Evolutionary conservation across 2,113 vertebrate species (phyloP).

Genomic region (Ptyas mucosa): DNA sequence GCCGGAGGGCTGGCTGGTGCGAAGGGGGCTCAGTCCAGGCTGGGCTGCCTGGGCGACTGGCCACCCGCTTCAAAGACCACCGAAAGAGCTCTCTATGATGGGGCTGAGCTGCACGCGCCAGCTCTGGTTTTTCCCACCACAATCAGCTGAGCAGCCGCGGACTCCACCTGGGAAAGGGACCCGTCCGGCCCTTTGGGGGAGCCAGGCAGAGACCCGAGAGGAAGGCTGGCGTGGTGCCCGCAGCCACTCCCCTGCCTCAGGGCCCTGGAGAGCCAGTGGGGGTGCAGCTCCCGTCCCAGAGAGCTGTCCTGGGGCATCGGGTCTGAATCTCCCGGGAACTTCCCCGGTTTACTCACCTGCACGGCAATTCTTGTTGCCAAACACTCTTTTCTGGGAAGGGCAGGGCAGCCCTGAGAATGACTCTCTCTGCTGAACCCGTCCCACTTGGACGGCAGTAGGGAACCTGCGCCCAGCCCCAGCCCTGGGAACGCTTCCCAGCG

Average conservation of each 20-base stretch:
- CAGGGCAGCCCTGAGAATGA: background rate
- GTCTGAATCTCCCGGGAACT: background rate
- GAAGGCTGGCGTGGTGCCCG: background rate
- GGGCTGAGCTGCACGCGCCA: background rate
- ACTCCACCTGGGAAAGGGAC: background rate
- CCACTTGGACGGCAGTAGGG: background rate
- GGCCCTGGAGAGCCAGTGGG: background rate
- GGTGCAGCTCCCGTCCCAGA: background rate
- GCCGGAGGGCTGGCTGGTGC: background rate
- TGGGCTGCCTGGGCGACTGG: background rate
- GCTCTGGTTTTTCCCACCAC: background rate
- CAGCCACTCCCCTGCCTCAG: background rate
- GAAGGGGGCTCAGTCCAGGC: background rate
- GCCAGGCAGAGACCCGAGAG: background rate
- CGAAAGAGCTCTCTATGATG: background rate
- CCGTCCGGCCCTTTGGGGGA: background rate
- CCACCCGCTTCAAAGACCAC: background rate
- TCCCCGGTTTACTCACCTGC: background rate
- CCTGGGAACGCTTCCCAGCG: constrained; percentile 9
- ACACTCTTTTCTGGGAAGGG: background rate
- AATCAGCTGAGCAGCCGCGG: background rate
- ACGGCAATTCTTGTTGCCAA: background rate
- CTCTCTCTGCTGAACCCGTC: background rate
- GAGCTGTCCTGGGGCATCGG: background rate
- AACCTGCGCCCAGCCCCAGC: background rate